Evolutionary conservation across 2,888 invertebrate genomes (phyloP).

Genomic region (Nomada lathburiana): DNA sequence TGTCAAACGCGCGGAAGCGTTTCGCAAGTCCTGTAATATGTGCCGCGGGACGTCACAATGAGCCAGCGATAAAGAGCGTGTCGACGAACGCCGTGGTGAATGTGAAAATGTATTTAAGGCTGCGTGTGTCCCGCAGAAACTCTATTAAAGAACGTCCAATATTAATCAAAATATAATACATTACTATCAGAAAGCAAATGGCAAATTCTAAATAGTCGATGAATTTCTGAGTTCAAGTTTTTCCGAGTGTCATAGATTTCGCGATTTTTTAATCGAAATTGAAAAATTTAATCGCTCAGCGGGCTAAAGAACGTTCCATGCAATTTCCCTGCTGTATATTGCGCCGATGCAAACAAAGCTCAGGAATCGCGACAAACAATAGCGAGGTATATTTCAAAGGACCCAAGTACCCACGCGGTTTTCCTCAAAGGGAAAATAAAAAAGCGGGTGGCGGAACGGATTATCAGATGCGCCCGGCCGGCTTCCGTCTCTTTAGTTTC

Average conservation of each 20-base stretch:
- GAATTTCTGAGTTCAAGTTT: no score
- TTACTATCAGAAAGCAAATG: background rate
- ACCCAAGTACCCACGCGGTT: constrained; percentile 49
- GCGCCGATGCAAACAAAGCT: constrained; percentile 11
- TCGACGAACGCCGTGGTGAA: background rate
- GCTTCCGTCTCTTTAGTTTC: constrained; percentile 34
- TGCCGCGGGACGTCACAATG: constrained; percentile 36
- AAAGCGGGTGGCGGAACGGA: constrained; percentile 54
- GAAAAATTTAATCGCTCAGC: background rate
- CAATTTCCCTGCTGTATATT: background rate
- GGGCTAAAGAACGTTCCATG: background rate
- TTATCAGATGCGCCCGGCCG: constrained; percentile 36
- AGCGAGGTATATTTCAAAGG: constrained; percentile 53
- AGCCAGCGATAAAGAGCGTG: constrained; percentile 17
- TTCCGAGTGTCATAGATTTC: no score
- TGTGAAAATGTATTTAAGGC: constrained; percentile 39
- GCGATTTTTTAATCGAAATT: no score
- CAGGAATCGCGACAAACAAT: constrained; percentile 53
- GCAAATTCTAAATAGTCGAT: no score
- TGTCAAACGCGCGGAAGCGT: constrained; percentile 24
- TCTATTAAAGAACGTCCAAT: background rate
- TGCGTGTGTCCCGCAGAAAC: background rate
- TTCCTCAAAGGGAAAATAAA: constrained; percentile 43
- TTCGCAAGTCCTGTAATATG: constrained; percentile 37
- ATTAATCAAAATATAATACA: background rate